These are phyloP conservation scores for Cyrtonyx montezumae DNA, from an alignment of 2,113 vertebrate genomes.

Conservation along the genomic window DNA sequence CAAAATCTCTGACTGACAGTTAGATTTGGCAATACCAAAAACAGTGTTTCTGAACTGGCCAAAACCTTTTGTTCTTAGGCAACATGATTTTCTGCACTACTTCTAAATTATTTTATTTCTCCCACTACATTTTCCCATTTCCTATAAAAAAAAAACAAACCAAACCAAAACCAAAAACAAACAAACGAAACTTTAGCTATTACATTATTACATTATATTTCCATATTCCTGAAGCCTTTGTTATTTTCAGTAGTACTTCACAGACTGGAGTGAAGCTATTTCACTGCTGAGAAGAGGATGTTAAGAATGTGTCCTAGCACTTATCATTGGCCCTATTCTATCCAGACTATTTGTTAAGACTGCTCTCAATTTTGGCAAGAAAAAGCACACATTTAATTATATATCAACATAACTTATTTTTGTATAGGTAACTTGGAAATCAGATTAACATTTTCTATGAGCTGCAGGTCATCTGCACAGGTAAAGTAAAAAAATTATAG, in stretches of 20 bases:
- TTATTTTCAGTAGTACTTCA: not conserved
- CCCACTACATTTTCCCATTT: not conserved
- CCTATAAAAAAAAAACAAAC: not conserved
- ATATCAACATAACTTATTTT: not conserved
- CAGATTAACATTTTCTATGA: not conserved
- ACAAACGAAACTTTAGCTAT: not conserved
- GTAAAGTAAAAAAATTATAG: not conserved
- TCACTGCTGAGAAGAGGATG: not conserved
- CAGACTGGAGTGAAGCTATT: not conserved
- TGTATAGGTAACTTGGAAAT: not conserved
- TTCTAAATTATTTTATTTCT: not conserved
- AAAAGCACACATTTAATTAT: not conserved
- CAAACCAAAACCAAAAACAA: no score
- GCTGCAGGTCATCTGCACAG: not conserved
- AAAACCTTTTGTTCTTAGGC: not conserved
- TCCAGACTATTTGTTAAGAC: not conserved
- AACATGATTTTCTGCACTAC: not conserved
- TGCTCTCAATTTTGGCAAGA: not conserved
- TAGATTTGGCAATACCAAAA: not conserved
- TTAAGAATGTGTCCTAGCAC: not conserved
- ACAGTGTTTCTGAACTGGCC: not conserved
- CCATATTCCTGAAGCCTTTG: not conserved
- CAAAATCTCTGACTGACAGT: not conserved
- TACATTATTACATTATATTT: not conserved
- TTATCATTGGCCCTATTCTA: not conserved